Percentiles rank a stretch among this genome's conserved stretches.
phyloP scores from a whole-genome alignment of 1,140 invertebrate genomes.

The Oscheius sp. region DNA sequence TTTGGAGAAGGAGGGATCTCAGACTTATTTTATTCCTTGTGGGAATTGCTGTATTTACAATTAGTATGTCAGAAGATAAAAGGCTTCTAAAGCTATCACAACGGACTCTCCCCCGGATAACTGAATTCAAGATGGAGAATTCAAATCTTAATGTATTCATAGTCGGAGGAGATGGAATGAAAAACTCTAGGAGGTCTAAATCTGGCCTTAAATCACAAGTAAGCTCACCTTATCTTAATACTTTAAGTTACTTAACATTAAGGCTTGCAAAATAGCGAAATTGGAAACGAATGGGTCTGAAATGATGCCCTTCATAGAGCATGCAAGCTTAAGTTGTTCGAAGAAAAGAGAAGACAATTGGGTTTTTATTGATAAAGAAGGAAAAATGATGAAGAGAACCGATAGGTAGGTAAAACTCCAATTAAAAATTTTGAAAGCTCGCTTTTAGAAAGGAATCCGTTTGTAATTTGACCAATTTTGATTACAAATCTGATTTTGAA shows the following conservation, averaged over 20 bases:
- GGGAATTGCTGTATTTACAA: background rate
- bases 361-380: constrained; percentile 15
- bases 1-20: background rate
- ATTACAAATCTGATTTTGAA: constrained; percentile 11
- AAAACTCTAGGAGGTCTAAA: background rate
- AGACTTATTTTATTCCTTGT: background rate
- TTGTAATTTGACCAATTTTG: background rate
- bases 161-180: background rate
- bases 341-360: constrained; percentile 18
- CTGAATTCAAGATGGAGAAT: too few relatives aligned
- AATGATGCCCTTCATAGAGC: constrained; percentile 17
- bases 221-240: background rate
- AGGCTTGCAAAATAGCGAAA: constrained; percentile 18
- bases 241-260: background rate
- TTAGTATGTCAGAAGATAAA: background rate
- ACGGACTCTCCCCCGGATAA: too few relatives aligned
- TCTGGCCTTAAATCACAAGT: background rate
- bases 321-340: constrained; percentile 1
- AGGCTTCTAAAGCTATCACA: too few relatives aligned
- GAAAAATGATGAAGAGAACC: background rate
- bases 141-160: background rate
- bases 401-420: background rate
- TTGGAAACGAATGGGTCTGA: constrained; percentile 17
- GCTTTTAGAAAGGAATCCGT: background rate
- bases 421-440: constrained; percentile 10